Base-by-base conservation (phyloP, 2,113 vertebrate genomes). In the Guaruba guarouba region DNA sequence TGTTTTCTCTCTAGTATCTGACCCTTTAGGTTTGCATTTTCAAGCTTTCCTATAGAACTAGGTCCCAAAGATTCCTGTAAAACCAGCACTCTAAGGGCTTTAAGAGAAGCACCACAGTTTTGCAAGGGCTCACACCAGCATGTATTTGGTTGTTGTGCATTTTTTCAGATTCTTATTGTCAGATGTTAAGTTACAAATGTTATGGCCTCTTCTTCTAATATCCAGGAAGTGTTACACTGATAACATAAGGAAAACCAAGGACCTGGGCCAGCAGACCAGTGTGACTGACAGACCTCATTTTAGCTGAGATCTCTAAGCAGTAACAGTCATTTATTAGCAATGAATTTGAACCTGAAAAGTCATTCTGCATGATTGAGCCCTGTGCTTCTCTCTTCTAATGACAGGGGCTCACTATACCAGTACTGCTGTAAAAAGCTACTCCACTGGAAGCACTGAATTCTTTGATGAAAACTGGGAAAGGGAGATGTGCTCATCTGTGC, bases 351-450 rank as follows among this genome's bases (percentile, higher is more conserved):
- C 16, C 10, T 69, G 69, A 69, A 13, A 87, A 31, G 15, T n/a
- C 79, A 71, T 80, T 64, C 63, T 75, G 39, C 43, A 33, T 23
- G 51, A 33, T 6, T 79, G 33, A 70, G 49, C 59, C 17, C 33
- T 46, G 37, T 43, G 37, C 33, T 76, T 74, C 48, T 88, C 35
- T 44, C n/a, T 92, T 59, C n/a, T 55, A 52, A 69, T 19, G 59
- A 43, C n/a, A 75, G 16, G 41, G 41, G 54, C 66, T 90, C 77
- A 90, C 90, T 77, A 6, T 94, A 99, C 99, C 99, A 78, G 98
- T 99, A 96, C 99, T 99, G 98, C 99, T 99, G 96, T 99, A 99
- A 97, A 99, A 99, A 43, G 98, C 98, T 49, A 99, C 96, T 82
- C 99, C 99, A 62, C 97, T 99, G 86, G 98, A 99, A 64, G 99